Base-by-base conservation (phyloP, 2,797 vertebrate genomes). In the Takifugu rubripes region DNA sequence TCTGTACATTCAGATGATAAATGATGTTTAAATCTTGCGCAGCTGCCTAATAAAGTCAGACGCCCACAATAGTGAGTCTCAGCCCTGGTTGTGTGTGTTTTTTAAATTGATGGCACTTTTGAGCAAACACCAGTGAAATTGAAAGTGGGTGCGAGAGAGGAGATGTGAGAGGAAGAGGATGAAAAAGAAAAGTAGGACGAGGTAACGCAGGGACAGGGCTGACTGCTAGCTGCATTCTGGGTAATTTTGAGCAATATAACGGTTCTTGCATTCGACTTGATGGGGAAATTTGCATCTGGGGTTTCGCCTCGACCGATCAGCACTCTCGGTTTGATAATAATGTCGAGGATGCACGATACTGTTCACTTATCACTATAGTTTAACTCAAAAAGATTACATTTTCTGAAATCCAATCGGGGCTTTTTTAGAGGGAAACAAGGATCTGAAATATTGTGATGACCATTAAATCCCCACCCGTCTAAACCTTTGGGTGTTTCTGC, bases 141-240 rank as follows among this genome's bases (percentile, higher is more conserved):
- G 69, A 44, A 44, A 79, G 73, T 25, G 62, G 58, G 33, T 74
- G 56, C 63, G 64, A 68, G 56, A 56, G 45, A 25, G 54, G 52
- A 27, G 5, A 27, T 7, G 3, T 21, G 10, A 49, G 67, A 65
- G 57, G 64, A 67, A 29, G 55, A 49, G 46, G 45, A 56, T 29
- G 31, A 48, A 33, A 46, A 49, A 72, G 69, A 78, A 78, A 80
- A 61, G 71, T 70, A 56, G 66, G 64, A 80, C 43, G 7, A 84
- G 84, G 75, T 85, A 78, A 74, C 79, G 76, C 81, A 87, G 76
- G 70, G 70, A 52, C 66, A 80, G 56, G 74, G 70, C 59, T 64
- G 80, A 74, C 75, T 75, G 72, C 29, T 66, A 14, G 6, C 54
- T 67, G 77, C 77, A 76, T 78, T 69, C 64, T 70, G 77, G 69